Percentiles rank a stretch among this genome's conserved stretches.
These are phyloP conservation scores for Emydocephalus ijimae DNA, from an alignment of 2,113 vertebrate genomes.

Conservation along the genomic window DNA sequence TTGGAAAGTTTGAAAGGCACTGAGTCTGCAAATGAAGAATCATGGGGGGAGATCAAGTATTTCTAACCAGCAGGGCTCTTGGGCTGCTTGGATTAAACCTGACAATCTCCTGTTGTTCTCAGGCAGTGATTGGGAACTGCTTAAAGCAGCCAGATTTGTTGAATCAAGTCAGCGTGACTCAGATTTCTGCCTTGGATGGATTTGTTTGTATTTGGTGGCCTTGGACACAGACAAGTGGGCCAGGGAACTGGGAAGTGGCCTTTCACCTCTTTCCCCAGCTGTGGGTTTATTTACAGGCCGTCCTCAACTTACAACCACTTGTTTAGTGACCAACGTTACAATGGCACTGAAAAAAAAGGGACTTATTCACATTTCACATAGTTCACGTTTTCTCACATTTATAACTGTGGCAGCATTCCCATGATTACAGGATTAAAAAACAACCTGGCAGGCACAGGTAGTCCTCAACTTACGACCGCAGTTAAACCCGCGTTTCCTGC, in stretches of 20 bases:
- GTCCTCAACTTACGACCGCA: too few species aligned
- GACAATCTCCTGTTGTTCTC: conserved; percentile 58
- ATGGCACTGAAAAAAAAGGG: too few species aligned
- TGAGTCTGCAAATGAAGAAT: neutral
- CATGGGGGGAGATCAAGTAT: too few species aligned
- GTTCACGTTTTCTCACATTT: too few species aligned
- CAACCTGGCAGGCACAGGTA: too few species aligned
- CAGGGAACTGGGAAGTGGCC: neutral
- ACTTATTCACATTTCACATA: too few species aligned
- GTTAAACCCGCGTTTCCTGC: too few species aligned
- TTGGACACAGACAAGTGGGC: neutral
- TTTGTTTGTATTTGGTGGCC: accelerated
- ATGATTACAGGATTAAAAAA: too few species aligned
- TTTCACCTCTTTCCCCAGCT: neutral
- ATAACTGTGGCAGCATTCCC: too few species aligned
- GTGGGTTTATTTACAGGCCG: neutral
- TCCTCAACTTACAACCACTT: neutral
- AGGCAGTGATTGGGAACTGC: conserved; percentile 42
- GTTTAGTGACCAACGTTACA: too few species aligned
- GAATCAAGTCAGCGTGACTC: conserved; percentile 58
- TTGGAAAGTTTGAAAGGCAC: neutral
- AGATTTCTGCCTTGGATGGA: neutral
- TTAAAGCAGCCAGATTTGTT: conserved; percentile 27
- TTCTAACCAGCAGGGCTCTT: neutral
- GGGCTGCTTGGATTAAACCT: conserved; percentile 45